Percentiles rank a stretch among this genome's conserved stretches.
phyloP scores from a whole-genome alignment of 2,888 invertebrate species.

The Eucera pruinosa region DNA sequence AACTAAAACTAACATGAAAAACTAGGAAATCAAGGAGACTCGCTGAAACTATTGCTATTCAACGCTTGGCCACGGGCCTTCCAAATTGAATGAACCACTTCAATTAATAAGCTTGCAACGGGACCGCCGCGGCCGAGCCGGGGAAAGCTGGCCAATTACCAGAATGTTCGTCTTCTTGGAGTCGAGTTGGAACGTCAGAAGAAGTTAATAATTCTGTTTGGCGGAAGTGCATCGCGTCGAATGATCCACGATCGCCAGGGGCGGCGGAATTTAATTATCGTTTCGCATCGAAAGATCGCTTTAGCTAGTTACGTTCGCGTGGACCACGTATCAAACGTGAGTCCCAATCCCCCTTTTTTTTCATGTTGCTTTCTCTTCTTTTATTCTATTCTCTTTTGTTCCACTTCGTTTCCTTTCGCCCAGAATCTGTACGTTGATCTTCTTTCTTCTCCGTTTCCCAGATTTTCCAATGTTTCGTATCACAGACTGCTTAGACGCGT shows the following conservation, averaged over 20 bases:
- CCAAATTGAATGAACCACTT: slow-evolving; percentile 36
- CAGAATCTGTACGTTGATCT: too few relatives aligned
- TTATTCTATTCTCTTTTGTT: too few relatives aligned
- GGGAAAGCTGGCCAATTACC: slow-evolving; percentile 30
- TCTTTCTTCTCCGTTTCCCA: too few relatives aligned
- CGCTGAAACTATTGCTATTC: neutral
- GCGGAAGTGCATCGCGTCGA: neutral
- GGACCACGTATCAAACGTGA: slow-evolving; percentile 9
- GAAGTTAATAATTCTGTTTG: slow-evolving; percentile 18
- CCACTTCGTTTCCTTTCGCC: too few relatives aligned
- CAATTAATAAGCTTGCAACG: slow-evolving; percentile 35
- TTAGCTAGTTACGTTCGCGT: neutral
- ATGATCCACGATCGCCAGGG: slow-evolving; percentile 4
- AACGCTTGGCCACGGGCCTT: slow-evolving; percentile 8
- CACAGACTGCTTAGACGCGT: too few relatives aligned
- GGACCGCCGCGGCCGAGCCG: neutral
- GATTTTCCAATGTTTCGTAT: too few relatives aligned
- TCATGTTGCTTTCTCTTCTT: too few relatives aligned
- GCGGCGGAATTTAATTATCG: slow-evolving; percentile 41
- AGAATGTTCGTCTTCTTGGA: slow-evolving; percentile 22
- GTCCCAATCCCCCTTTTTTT: slow-evolving; percentile 35
- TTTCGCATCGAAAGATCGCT: slow-evolving; percentile 11
- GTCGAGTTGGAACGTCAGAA: neutral
- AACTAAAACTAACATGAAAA: too few relatives aligned
- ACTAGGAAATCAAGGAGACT: slow-evolving; percentile 3